A percentile compares a stretch with the other conserved stretches of the same genome.
These are phyloP conservation scores for Panonychus citri DNA, from an alignment of 1,140 invertebrate species.

Conservation along the genomic window DNA sequence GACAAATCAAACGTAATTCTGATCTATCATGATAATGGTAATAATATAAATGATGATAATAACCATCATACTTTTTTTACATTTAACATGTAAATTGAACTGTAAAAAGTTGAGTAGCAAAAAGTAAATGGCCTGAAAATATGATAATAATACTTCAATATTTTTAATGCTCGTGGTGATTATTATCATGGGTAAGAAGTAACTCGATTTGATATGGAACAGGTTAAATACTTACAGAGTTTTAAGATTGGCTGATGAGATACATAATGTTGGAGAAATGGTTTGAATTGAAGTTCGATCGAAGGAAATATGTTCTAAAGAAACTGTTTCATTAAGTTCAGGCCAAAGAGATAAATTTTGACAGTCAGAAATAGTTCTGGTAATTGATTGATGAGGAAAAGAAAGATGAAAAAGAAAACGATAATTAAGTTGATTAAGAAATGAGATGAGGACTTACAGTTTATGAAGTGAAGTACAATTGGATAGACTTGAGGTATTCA, in stretches of 20 bases:
- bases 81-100: too few species aligned
- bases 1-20: too few species aligned
- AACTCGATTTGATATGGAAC: too few species aligned
- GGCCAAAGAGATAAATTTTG: background rate
- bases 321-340: slow-evolving; percentile 13
- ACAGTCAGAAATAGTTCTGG: background rate
- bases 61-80: too few species aligned
- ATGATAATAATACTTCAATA: too few species aligned
- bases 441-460: background rate
- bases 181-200: too few species aligned
- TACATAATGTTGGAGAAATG: slow-evolving; percentile 50
- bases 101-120: too few species aligned
- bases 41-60: too few species aligned
- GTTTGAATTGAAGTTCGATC: slow-evolving; percentile 48
- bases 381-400: background rate
- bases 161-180: too few species aligned
- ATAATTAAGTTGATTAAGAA: background rate
- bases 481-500: background rate
- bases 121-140: too few species aligned
- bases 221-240: slow-evolving; percentile 79
- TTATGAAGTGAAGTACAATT: background rate
- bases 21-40: too few species aligned
- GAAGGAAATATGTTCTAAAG: slow-evolving; percentile 49
- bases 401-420: background rate
- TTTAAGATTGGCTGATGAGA: slow-evolving; percentile 45